phyloP scores from a whole-genome alignment of 2,888 invertebrate species.

The Pelosia muscerda region DNA sequence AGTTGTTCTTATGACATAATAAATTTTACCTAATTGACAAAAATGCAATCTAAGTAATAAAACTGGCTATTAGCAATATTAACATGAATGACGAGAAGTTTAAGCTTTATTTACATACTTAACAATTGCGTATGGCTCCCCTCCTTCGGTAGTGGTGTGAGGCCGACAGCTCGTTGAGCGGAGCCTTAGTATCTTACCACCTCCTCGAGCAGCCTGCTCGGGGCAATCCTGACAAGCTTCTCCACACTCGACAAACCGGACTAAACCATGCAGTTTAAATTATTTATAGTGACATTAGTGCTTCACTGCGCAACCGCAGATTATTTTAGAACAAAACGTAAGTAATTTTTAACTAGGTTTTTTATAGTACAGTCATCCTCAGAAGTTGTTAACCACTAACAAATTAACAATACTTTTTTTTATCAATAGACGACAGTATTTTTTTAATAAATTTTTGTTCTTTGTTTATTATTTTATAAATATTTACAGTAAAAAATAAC shows the following conservation, averaged over 20 bases:
- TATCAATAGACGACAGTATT: not conserved
- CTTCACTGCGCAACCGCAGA: constrained; percentile 70
- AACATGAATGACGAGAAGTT: constrained; percentile 71
- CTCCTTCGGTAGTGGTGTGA: constrained; percentile 65
- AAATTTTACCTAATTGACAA: constrained; percentile 29
- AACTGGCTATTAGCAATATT: constrained; percentile 61
- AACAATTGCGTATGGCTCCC: constrained; percentile 81
- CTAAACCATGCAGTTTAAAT: constrained; percentile 75
- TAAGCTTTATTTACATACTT: constrained; percentile 80
- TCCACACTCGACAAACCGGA: constrained; percentile 46
- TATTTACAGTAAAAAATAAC: not conserved
- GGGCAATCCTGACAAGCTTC: constrained; percentile 59
- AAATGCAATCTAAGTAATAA: constrained; percentile 35
- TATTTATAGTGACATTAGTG: constrained; percentile 77
- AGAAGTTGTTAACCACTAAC: not conserved
- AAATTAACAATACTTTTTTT: not conserved
- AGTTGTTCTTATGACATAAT: constrained; percentile 24
- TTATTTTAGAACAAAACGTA: constrained; percentile 81
- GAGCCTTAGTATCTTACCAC: constrained; percentile 73
- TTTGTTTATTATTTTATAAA: not conserved
- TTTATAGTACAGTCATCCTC: not conserved
- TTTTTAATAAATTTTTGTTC: not conserved
- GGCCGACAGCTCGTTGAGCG: constrained; percentile 61
- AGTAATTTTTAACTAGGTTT: constrained; percentile 61
- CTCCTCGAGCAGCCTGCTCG: constrained; percentile 73